phyloP scores from a whole-genome alignment of 2,888 invertebrate species.

The Argyresthia goedartella region DNA sequence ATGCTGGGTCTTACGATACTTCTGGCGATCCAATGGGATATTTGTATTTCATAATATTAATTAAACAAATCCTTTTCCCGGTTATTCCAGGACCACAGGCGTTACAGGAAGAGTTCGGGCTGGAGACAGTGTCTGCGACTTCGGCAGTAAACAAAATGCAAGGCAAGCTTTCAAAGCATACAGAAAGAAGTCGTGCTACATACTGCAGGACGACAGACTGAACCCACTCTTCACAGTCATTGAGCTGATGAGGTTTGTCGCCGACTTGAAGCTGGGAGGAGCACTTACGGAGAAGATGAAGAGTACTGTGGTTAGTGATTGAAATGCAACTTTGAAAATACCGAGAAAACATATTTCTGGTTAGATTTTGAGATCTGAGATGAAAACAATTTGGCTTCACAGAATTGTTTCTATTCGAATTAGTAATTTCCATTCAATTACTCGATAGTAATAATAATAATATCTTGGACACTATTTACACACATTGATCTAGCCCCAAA shows the following conservation, averaged over 20 bases:
- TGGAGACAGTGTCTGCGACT: conserved; percentile 69
- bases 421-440: no score
- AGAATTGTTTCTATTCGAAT: no score
- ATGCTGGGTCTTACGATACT: no score
- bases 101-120: conserved; percentile 78
- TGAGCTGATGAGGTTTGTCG: conserved; percentile 90
- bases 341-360: not conserved
- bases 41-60: no score
- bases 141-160: conserved; percentile 43
- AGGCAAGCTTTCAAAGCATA: conserved; percentile 57
- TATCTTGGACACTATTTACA: no score
- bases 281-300: conserved; percentile 72
- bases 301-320: conserved; percentile 73
- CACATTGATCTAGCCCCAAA: no score
- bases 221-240: conserved; percentile 85
- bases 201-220: conserved; percentile 91
- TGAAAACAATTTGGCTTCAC: no score
- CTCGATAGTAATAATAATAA: no score
- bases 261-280: conserved; percentile 82
- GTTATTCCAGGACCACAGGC: conserved; percentile 61
- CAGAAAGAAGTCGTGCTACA: conserved; percentile 89
- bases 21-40: no score
- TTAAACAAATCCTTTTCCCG: no score
- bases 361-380: not conserved
- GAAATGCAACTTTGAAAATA: not conserved